phyloP scores from a whole-genome alignment of 2,797 vertebrate species.

The Picus viridis region DNA sequence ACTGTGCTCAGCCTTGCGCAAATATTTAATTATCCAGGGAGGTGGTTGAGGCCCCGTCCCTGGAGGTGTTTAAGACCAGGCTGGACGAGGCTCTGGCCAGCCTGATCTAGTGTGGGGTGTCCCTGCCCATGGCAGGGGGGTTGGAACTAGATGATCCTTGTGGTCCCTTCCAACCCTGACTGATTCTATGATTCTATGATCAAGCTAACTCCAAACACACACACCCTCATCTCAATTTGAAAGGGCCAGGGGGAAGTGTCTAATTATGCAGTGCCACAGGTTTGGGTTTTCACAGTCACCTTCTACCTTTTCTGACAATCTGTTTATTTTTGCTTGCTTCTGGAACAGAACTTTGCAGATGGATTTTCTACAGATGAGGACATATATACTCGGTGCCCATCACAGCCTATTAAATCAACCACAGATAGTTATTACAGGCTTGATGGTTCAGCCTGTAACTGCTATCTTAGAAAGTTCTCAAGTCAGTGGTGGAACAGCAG shows the following conservation, averaged over 20 bases:
- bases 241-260: not conserved
- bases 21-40: not conserved
- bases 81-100: too few relatives aligned
- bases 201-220: not conserved
- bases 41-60: too few relatives aligned
- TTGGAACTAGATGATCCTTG: too few relatives aligned
- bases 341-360: not conserved
- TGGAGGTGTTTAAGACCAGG: too few relatives aligned
- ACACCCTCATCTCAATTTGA: not conserved
- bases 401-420: not conserved
- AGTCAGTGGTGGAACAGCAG: not conserved
- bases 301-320: not conserved
- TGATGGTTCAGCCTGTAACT: not conserved
- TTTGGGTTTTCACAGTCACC: not conserved
- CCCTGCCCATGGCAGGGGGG: too few relatives aligned
- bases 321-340: not conserved
- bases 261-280: rapidly evolving
- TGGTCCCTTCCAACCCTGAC: too few relatives aligned
- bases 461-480: not conserved
- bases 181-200: too few relatives aligned
- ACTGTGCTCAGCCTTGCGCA: not conserved
- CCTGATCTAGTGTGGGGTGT: too few relatives aligned
- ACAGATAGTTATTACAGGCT: not conserved
- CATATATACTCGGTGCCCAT: not conserved
- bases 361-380: not conserved